Base-by-base conservation (phyloP, 2,113 vertebrate genomes). In the Cyanoliseus patagonus region DNA sequence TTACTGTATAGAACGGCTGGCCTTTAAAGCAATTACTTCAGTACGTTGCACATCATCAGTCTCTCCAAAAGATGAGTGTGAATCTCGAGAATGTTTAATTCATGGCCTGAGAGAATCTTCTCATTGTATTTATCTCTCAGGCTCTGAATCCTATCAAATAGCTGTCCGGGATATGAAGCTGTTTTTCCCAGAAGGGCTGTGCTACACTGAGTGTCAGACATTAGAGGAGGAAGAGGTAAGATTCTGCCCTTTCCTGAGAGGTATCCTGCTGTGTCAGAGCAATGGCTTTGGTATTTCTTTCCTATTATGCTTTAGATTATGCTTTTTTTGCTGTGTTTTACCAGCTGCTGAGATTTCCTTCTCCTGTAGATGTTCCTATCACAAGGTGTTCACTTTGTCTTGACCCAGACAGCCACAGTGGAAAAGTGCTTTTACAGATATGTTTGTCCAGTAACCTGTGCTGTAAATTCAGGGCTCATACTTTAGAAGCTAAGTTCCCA, bases 151-250 rank as follows among this genome's bases (percentile, higher is more conserved):
- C 72, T 97, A 98, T 83, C 67, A 90, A 31, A 72, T 80, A 83
- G 97, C 98, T 69, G 86, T 98, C 35, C 62, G 41, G 91, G 98
- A 98, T 83, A 84, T 97, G 81, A 98, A 97, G 86, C 74, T 92
- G 86, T 90, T 98, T 93, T 98, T 98, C 90, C 97, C 98, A 73
- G 97, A 98, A 77, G 98, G 97, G 27, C 87, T 98, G 42, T 97
- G 97, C 90, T 97, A 93, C 39, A 53, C 95, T 6, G 74, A 96
- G 37, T 93, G 79, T 52, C 93, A 75, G 81, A 57, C 85, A 4
- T 86, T 95, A 94, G 96, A 96, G 89, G 92, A 95, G 42, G 94
- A 98, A 24, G 87, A 98, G 98, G 98, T 98, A 97, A 51, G 85
- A 75, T 24, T 39, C 31, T 85, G 57, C n/a, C 86, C 73, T 62